Base-by-base conservation (phyloP, 2,888 invertebrate genomes). In the Malachius bipustulatus region DNA sequence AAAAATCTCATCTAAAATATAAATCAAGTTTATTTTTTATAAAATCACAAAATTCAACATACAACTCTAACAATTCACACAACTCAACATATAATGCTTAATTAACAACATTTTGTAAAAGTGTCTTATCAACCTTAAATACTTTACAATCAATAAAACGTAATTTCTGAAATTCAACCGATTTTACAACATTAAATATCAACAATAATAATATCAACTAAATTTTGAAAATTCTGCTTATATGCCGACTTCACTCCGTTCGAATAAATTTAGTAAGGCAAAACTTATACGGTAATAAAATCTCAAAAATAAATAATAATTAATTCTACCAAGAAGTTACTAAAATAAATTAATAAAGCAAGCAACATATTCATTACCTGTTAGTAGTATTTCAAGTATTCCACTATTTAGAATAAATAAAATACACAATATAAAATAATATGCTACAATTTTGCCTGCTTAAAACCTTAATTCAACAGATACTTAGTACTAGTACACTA, bases 31-130 rank as follows among this genome's bases (percentile, higher is more conserved):
- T 40, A 39, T 56, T 54, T 55, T 57, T 55, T 62, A 61, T 59
- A 61, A 61, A 62, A 62, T 60, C 60, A 57, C 59, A 59, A 61
- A 60, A 58, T 52, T 60, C 59, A 62, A 62, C 62, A 57, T 61
- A 57, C 56, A 57, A 52, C 42, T 56, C 52, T 59, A 59, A 60
- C 56, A 59, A 56, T 51, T 59, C 60, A 62, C 61, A 60, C 60
- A 56, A 55, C 51, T 56, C 55, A 57, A 54, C 49, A 47, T 49
- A 52, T 47, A 42, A 45, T 19, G 34, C 34, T 29, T 32, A 36
- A 36, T 36, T 8, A 19, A 8, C n/a, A 19, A 19, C 24, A 19
- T 19, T 19, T 19, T 19, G 24, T 19, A 19, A n/a, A 19, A 19
- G 24, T 19, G 24, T 19, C 24, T 19, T 19, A n/a, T 6, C n/a